A percentile compares a stretch with the other conserved stretches of the same genome.
Evolutionary conservation across 2,113 vertebrate species (phyloP).

Genomic region (Lophotis ruficrista): DNA sequence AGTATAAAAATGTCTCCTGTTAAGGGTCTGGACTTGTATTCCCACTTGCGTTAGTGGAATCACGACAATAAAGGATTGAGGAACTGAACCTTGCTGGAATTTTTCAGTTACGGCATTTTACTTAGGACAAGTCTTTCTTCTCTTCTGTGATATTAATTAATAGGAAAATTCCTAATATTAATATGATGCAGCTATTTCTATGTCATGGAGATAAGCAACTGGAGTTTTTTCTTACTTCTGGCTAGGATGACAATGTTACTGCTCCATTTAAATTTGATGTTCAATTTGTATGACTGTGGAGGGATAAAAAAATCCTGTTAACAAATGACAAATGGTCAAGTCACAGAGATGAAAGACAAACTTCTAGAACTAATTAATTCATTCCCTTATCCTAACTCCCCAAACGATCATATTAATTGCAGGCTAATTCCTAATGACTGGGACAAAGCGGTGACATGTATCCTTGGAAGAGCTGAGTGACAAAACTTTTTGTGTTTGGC

Average conservation of each 20-base stretch:
- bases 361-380: slow-evolving; percentile 32
- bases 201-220: neutral
- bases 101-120: neutral
- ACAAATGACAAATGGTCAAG: neutral
- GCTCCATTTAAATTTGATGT: neutral
- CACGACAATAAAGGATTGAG: neutral
- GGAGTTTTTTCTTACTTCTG: neutral
- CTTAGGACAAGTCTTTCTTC: neutral
- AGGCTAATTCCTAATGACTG: slow-evolving; percentile 1
- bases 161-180: neutral
- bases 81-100: neutral
- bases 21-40: neutral
- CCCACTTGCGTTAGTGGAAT: neutral
- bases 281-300: neutral
- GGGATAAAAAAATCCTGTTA: neutral
- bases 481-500: neutral
- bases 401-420: neutral
- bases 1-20: neutral
- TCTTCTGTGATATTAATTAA: neutral
- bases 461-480: neutral
- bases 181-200: neutral
- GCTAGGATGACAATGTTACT: neutral
- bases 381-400: slow-evolving; percentile 4
- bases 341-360: neutral
- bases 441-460: neutral